These are phyloP conservation scores for Ceratotherium simum DNA, from an alignment of 2,113 vertebrate species.

Conservation along the genomic window DNA sequence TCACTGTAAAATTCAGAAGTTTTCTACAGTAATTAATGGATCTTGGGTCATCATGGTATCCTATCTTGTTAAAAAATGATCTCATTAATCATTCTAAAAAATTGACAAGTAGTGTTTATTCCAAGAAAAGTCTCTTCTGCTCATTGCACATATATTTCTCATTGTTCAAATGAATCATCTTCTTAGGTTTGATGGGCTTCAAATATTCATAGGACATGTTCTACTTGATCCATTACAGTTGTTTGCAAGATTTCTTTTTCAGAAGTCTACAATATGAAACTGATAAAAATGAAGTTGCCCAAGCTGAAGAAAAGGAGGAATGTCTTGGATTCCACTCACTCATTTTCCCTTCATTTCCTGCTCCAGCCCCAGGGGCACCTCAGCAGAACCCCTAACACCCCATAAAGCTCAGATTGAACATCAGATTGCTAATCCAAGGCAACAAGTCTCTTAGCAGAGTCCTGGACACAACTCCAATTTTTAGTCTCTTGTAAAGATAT, in stretches of 20 bases:
- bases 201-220: background rate
- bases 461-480: background rate
- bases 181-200: background rate
- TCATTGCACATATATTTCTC: background rate
- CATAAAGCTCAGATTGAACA: background rate
- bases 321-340: background rate
- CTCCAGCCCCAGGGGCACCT: background rate
- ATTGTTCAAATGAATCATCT: constrained; percentile 24
- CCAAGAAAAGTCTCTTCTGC: constrained; percentile 41
- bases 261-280: background rate
- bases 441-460: background rate
- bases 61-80: constrained; percentile 3
- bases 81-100: constrained; percentile 53
- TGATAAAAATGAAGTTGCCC: background rate
- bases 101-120: constrained; percentile 54
- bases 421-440: background rate
- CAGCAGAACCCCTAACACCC: background rate
- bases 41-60: background rate
- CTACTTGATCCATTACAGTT: background rate
- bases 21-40: constrained; percentile 48
- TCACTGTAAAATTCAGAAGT: constrained; percentile 31
- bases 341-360: background rate
- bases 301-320: background rate
- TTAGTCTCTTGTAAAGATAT: background rate
- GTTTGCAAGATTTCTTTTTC: background rate